Base-by-base conservation (phyloP, 2,888 invertebrate species). In the Anodontia alba region DNA sequence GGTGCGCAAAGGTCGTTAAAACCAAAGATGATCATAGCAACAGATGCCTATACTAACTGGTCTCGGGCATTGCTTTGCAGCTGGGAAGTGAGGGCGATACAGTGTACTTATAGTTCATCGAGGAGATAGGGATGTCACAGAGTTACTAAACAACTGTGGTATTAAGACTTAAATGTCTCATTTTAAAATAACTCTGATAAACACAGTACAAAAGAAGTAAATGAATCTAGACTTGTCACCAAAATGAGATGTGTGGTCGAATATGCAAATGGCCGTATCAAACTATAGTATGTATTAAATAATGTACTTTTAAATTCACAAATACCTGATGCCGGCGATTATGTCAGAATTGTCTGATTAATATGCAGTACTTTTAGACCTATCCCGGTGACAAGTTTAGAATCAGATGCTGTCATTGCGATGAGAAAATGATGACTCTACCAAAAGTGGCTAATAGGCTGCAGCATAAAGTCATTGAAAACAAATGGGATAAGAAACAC, bases 1-100 rank as follows among this genome's bases (percentile, higher is more conserved):
- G 23, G n/a, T 81, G n/a, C 74, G 54, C 38, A 78, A 78, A 72
- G 54, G 77, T 51, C 23, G 79, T 70, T 83, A 0, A 79, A 82
- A 54, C 78, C 76, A 38, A 79, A 79, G 79, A 69, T 79, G n/a
- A 26, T 82, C 10, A 71, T 82, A 1, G 67, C 46, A 17, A 77
- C 76, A 12, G 74, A 73, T 62, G 83, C 77, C 10, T 71, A 79
- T 80, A 15, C 62, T 77, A 8, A 69, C 49, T 17, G 74, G 68
- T n/a, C 23, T 77, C 20, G 74, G 78, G 2, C 78, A 76, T 12
- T 82, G 73, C 31, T 33, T 78, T 12, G 67, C 79, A 8, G 67
- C 79, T 51, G 70, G 36, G 3, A 80, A 29, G 49, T 23, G 72
- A 66, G 31, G 68, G 71, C 0, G 75, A 80, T n/a, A n/a, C n/a